Conservation (phyloP, 2,113 vertebrate genomes). For the Zapornia atra region DNA sequence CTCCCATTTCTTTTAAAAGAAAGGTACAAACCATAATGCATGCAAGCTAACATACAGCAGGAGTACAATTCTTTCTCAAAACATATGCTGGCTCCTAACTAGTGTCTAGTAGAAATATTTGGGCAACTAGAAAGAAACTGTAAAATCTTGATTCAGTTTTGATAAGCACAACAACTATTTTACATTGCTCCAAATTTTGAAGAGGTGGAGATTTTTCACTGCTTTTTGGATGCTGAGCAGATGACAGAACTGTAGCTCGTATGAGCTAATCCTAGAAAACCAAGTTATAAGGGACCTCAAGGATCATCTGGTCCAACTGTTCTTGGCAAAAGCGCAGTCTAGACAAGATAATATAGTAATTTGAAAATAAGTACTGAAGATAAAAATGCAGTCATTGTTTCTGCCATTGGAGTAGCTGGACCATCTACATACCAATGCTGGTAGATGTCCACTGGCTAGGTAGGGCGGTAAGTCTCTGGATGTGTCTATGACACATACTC, state of each 20-base stretch:
- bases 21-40: background rate
- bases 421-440: background rate
- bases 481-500: background rate
- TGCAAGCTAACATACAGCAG: background rate
- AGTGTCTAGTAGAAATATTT: background rate
- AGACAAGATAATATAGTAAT: background rate
- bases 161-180: background rate
- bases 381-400: background rate
- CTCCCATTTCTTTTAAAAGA: slow-evolving; percentile 48
- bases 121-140: slow-evolving; percentile 4
- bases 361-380: background rate
- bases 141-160: background rate
- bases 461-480: rapidly evolving
- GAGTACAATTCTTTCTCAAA: background rate
- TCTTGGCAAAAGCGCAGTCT: background rate
- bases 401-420: background rate
- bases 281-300: background rate
- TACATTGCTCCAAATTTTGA: background rate
- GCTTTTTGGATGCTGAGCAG: background rate
- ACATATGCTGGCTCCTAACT: background rate
- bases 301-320: background rate
- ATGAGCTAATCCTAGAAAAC: background rate
- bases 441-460: background rate
- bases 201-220: background rate
- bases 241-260: background rate